These are phyloP conservation scores for Aphaenogaster floridana DNA, from an alignment of 1,140 invertebrate species.

Conservation along the genomic window DNA sequence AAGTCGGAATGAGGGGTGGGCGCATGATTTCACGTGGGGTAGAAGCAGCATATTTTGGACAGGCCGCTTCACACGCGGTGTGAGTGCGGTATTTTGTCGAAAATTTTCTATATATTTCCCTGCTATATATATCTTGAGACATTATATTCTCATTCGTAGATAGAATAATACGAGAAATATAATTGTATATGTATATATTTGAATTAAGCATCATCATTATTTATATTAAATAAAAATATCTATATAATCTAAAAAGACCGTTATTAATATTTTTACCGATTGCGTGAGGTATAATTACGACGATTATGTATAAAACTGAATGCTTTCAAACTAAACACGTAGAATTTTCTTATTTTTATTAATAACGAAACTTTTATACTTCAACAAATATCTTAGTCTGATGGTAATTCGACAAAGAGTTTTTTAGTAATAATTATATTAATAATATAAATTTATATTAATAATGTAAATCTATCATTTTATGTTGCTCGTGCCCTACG, in stretches of 20 bases:
- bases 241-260: not conserved
- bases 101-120: not conserved
- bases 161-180: not conserved
- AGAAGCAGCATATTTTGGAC: conserved; percentile 69
- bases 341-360: not conserved
- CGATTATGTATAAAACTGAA: conserved; percentile 2
- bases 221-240: not conserved
- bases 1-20: conserved; percentile 76
- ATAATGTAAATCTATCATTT: conserved; percentile 49
- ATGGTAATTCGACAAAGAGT: not conserved
- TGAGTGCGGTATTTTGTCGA: not conserved
- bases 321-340: not conserved
- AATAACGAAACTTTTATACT: not conserved
- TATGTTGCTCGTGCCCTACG: conserved; percentile 2
- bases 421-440: not conserved
- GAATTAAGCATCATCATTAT: not conserved
- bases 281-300: not conserved
- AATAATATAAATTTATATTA: not conserved
- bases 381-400: not conserved
- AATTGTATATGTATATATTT: not conserved
- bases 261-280: not conserved
- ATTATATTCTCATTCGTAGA: not conserved
- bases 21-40: conserved; percentile 75
- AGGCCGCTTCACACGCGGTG: conserved; percentile 40
- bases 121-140: not conserved